Base-by-base conservation (phyloP, 2,797 vertebrate species). In the Danio choprae region DNA sequence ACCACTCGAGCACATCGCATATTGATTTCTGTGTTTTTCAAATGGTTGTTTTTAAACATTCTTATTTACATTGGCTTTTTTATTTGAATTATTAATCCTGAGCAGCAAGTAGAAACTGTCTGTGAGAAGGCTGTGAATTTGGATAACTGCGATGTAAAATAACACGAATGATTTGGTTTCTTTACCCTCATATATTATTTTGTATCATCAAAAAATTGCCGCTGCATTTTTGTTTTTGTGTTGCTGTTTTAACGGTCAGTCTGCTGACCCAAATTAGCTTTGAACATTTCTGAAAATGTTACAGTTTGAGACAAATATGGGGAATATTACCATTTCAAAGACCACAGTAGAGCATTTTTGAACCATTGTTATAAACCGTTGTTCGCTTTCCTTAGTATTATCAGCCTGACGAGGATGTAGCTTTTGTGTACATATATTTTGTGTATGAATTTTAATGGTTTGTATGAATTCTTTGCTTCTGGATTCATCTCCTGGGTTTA, bases 381-480 rank as follows among this genome's bases (percentile, higher is more conserved):
- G 90, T 95, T 94, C 93, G 94, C 95, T 95, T 95, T 96, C 94
- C 94, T 95, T 93, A 94, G 92, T 94, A 88, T 86, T 79, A 92
- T 94, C 95, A 95, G 93, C 92, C 91, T 90, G 95, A 85, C 84
- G 82, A 74, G 86, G 90, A 96, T 85, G 93, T 95, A 92, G 93
- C 92, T 95, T 94, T 75, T 94, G 92, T 99, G 96, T 97, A 97
- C 95, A 97, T 98, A 29, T 29, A 98, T 97, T 97, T 97, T 97
- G 97, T 95, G 95, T 96, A 94, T 95, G 93, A 91, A 90, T 97
- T 98, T 96, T 95, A 96, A 95, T 95, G 93, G 96, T 97, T 96
- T 98, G 97, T 98, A 96, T 94, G 94, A 98, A 93, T 94, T 95
- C 94, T 96, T 96, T 95, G 95, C 95, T 95, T 96, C 92, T 94